Evolutionary conservation across 2,797 vertebrate species (phyloP).

Genomic region (Huso huso): DNA sequence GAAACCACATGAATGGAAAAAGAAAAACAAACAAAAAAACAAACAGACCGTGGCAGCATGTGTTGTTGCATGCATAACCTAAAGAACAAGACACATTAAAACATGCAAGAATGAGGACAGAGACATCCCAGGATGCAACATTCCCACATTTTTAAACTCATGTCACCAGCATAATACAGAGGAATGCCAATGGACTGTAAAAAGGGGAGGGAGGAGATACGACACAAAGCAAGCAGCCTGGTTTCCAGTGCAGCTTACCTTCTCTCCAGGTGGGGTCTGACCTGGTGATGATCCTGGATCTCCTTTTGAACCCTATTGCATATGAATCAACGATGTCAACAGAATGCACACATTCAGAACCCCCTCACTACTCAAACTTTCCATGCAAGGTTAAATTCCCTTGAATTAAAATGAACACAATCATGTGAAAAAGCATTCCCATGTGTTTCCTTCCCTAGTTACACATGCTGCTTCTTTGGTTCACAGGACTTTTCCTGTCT

Average conservation of each 20-base stretch:
- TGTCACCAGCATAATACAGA: neutral
- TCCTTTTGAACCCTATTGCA: conserved; percentile 79
- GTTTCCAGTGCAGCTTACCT: conserved; percentile 56
- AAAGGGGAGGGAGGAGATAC: neutral
- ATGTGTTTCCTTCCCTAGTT: no score
- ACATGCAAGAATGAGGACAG: conserved; percentile 3
- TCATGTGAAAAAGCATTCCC: no score
- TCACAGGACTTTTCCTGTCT: no score
- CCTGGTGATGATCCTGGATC: conserved; percentile 85
- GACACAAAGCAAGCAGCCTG: neutral
- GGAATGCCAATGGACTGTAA: neutral
- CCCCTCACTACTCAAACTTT: no score
- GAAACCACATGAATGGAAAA: neutral
- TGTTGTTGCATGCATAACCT: neutral
- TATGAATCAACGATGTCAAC: conserved; percentile 24
- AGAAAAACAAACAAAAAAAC: neutral
- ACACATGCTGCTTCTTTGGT: no score
- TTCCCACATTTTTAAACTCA: neutral
- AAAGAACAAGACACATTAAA: neutral
- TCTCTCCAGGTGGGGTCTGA: conserved; percentile 71
- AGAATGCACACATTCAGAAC: no score
- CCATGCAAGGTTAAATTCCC: no score
- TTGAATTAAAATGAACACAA: no score
- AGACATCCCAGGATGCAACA: neutral
- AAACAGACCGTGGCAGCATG: neutral